Percentiles rank a stretch among this genome's conserved stretches.
These are phyloP conservation scores for Scophthalmus maximus DNA, from an alignment of 2,113 vertebrate genomes.

Conservation along the genomic window DNA sequence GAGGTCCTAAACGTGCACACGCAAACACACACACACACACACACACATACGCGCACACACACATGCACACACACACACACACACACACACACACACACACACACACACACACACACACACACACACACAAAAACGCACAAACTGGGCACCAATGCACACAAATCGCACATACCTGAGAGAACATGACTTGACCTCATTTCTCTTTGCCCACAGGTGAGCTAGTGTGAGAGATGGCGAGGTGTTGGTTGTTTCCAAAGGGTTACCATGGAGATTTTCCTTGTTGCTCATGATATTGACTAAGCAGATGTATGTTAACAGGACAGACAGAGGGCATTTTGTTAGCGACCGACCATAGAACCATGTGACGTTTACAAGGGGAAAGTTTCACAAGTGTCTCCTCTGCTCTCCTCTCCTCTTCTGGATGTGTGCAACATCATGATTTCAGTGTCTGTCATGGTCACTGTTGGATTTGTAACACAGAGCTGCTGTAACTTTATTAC, in stretches of 20 bases:
- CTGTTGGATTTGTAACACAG: not conserved
- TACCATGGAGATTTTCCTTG: slow-evolving; percentile 66
- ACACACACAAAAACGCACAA: not conserved
- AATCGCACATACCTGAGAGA: slow-evolving; percentile 56
- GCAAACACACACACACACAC: slow-evolving; percentile 17
- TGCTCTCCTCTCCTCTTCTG: too few relatives aligned
- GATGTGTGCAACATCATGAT: too few relatives aligned
- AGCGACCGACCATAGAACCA: not conserved
- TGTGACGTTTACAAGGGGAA: slow-evolving; percentile 33
- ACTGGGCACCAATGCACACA: slow-evolving; percentile 21
- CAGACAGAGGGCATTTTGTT: slow-evolving; percentile 29
- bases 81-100: not conserved
- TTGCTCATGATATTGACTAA: slow-evolving; percentile 59
- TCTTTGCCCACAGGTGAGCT: slow-evolving; percentile 29
- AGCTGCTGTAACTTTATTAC: too few relatives aligned
- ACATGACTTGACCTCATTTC: slow-evolving; percentile 56
- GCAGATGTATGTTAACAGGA: slow-evolving; percentile 70
- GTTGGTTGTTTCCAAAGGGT: slow-evolving; percentile 46
- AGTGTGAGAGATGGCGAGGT: slow-evolving; percentile 22
- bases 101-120: slow-evolving; percentile 17
- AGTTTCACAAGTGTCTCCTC: not conserved
- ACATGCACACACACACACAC: not conserved
- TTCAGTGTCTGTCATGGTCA: too few relatives aligned
- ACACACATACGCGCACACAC: not conserved
- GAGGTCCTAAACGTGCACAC: slow-evolving; percentile 37